Evolutionary conservation across 2,888 invertebrate genomes (phyloP), one percentile per base, ranked within the genome.

Genomic region (Stenichneumon culpator): DNA sequence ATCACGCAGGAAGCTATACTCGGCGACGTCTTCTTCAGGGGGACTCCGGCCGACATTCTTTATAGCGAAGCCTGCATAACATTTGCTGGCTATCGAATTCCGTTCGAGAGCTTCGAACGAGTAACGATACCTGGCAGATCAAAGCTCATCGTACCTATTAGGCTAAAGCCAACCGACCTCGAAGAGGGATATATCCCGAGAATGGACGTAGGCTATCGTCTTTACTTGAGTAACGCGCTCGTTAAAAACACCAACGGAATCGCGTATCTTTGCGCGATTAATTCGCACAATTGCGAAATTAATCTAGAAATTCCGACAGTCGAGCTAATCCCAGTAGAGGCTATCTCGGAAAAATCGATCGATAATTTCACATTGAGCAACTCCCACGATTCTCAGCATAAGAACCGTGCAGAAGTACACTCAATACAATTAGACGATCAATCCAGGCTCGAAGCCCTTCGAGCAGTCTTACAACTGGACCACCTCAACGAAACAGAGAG

Each of bases 151-250:
- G 73, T 57, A 11, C 57, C 65, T 4, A 7, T 57, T 3, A 22
- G 80, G 28, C 14, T 80, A 28, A 57, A 16, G 22, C 57, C 32
- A 9, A 54, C 72, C 0, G 39, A 73, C 11, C n/a, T 79, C 6
- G 19, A 32, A 4, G 79, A 72, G 25, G 73, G 73, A 6, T 80
- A 68, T 9, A 67, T 80, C 2, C 57, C 67, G 0, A 54, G 22
- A 73, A 22, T 74, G 1, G 11, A 75, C 6, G 52, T 52, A 16
- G 70, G 63, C 0, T 50, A 70, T 19, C 60, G 67, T 0, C n/a
- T 75, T 11, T 82, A 57, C 1, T 70, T 82, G 28, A 75, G 82
- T 5, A 14, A 82, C 28, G 65, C 82, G 1, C 14, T 63, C 63
- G 63, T 63, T 3, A 25, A 16, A 32, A 63, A 63, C 32, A 63